Evolutionary conservation across 2,888 invertebrate species (phyloP), one percentile per base, ranked within the genome.

Genomic region (Ditula angustiorana): DNA sequence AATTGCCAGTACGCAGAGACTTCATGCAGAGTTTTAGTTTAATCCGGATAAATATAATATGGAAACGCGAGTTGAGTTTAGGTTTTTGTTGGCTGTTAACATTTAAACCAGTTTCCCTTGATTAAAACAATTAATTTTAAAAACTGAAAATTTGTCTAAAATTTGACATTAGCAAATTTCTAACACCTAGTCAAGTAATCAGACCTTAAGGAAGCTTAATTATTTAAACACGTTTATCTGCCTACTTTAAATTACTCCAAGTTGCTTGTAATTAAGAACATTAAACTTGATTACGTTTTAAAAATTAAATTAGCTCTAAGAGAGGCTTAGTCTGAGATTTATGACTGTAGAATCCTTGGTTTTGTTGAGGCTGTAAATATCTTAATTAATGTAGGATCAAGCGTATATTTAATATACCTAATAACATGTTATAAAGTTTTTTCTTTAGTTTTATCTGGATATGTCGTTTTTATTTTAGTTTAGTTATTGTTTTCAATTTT

Each of bases 211-310:
- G 37, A 61, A 41, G 49, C 41, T 60, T 61, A 49, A 60, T 57
- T 63, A 63, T 55, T 59, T 44, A 59, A 63, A 30, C 44, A 53
- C 28, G 58, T 50, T 55, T 41, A 61, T 62, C 61, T 49, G 28
- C 7, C 23, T n/a, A 26, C 46, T 63, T 63, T 21, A 46, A 58
- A 58, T 63, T 46, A 52, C 44, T 63, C 44, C 21, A 46, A 58
- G 52, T 35, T 52, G 63, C 19, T 58, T 46, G 44, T 63, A 58
- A 63, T 58, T 58, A 58, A 10, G 50, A 52, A 35, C 21, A 44
- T 44, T 52, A 28, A 55, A 47, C 16, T 21, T 46, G 19, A 62
- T 50, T 62, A 46, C 16, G 21, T 62, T 62, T 47, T 49, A 28
- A 21, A 35, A 46, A 52, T 50, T 19, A 13, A 44, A 57, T 44